Base-by-base conservation (phyloP, 1,140 invertebrate species). In the Lutraria rhynchaena region DNA sequence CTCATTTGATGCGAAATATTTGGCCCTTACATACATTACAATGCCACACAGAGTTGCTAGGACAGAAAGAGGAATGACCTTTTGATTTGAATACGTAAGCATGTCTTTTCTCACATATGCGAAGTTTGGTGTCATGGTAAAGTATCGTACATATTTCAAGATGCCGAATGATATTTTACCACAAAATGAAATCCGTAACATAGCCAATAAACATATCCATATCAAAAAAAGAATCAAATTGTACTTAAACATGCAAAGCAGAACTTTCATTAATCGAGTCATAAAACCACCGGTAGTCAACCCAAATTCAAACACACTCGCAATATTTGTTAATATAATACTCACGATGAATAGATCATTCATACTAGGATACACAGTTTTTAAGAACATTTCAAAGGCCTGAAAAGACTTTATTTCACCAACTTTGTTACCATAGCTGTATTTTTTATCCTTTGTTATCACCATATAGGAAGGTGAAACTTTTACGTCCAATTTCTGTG, bases 341-440 rank as follows among this genome's bases (percentile, higher is more conserved):
- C 90, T 93, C 29, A 90, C 86, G 3, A 94, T 86, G 87, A 94
- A 94, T 11, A 94, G 84, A 87, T 94, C 94, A 91, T 94, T 94
- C 33, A 93, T 89, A 87, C 93, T 93, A 9, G 94, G 94, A 84
- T 93, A 91, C 13, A 94, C 84, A 46, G 89, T 89, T 82, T 90
- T 90, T 22, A 94, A 86, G 84, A 93, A 93, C 27, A 89, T 83
- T 85, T 93, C 93, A 92, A 94, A 92, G 1, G 91, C 88, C 60
- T 85, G 81, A 83, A 92, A 93, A 69, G 91, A 93, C 51, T 92
- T 89, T 76, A 90, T 88, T 88, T 94, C 93, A 17, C 91, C 91
- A 69, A 74, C 77, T 15, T 87, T 83, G 11, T 73, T 75, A 4
- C 93, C 94, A 90, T 94, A 94, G 9, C 86, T 69, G 33, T 91